Base-by-base conservation (phyloP, 2,113 vertebrate species). In the Cynoglossus semilaevis region DNA sequence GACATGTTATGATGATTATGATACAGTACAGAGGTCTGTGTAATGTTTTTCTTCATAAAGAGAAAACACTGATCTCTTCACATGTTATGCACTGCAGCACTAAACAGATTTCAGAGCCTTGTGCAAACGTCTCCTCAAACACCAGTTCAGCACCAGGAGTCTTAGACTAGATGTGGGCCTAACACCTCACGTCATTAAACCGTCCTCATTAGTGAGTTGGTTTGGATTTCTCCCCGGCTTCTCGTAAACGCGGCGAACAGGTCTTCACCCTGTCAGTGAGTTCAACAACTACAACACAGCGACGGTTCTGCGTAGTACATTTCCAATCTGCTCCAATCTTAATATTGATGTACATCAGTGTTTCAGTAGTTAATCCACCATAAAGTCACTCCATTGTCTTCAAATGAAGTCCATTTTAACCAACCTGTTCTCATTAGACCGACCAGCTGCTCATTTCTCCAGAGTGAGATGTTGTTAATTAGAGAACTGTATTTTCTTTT, bases 241-340 rank as follows among this genome's bases (percentile, higher is more conserved):
- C 52, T 74, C 49, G 52, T 67, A 60, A 58, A 60, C 22, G 35
- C 59, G 56, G 47, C 68, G 69, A 77, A 71, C 76, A 64, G 58
- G 60, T 66, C 44, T 53, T 72, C 58, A 72, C 65, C 65, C 76
- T 72, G 5, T 75, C 69, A 71, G 83, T 70, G 72, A 42, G 41
- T 56, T 63, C 51, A 62, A 46, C 63, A 56, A 57, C 67, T 76
- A 79, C 62, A 70, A 83, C 51, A 51, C 55, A 9, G 35, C 40
- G 50, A 13, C 22, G 38, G 37, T 34, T 50, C 17, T 63, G 4
- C 36, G 44, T 42, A 29, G 15, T 49, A 9, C 46, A 19, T 52
- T 55, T 15, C 19, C 51, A 43, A 36, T 35, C 59, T 19, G 61
- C 57, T 35, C 70, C 61, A 17, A 52, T 67, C 50, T 64, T 51